Base-by-base conservation (phyloP, 2,888 invertebrate genomes). In the Erebia ligea region DNA sequence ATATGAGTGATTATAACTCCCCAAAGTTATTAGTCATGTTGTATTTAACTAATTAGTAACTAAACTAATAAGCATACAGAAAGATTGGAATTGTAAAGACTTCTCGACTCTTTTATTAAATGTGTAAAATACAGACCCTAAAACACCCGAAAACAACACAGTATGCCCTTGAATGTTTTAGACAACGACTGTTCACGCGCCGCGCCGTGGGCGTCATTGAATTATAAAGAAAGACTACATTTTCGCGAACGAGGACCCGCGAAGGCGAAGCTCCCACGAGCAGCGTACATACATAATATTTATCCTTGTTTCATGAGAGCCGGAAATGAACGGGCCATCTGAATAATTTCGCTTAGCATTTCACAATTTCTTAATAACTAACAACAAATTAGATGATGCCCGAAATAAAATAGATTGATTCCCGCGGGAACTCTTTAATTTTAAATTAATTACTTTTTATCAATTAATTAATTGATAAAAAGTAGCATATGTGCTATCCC, bases 161-260 rank as follows among this genome's bases (percentile, higher is more conserved):
- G 75, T 68, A 74, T 76, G 73, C 73, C 76, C 76, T 72, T 90
- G 90, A 91, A 91, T 91, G 86, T 88, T 90, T 90, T 84, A 89
- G 77, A 73, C 76, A 81, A 84, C 83, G 84, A 82, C 84, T 86
- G 86, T 88, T 89, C 88, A 87, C 87, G 84, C 85, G 85, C 81
- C 87, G 84, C 85, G 85, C 81, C 82, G 83, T 81, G 84, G 88
- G 85, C 84, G 90, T 90, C 88, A 90, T 88, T 90, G 90, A 89
- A 90, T 92, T 91, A 90, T 90, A 87, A 87, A 90, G 85, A 83
- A 75, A 75, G 75, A 79, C 80, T 82, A 82, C 83, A 85, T 84
- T 83, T 82, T 81, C 80, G 80, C 81, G 81, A 78, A 80, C 81
- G 79, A 76, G 79, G 78, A 79, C 77, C 76, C 59, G 67, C 50